Conservation (phyloP, 2,888 invertebrate genomes). For the Pristionchus japonicus region DNA sequence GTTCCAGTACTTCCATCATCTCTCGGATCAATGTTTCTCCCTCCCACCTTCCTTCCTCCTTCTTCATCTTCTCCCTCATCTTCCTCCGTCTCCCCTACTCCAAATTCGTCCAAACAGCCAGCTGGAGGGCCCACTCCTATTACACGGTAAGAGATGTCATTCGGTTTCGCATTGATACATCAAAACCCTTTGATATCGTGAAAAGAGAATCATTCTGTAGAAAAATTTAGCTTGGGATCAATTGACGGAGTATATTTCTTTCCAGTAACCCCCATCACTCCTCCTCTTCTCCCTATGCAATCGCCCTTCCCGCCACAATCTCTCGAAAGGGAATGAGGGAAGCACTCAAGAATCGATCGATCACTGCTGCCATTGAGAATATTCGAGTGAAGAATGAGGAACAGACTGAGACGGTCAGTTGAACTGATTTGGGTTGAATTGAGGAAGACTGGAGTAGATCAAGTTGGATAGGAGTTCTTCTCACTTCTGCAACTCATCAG, state of each 20-base stretch:
- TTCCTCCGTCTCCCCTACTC: neutral
- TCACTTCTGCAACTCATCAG: too few species aligned
- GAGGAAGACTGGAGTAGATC: neutral
- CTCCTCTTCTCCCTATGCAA: constrained; percentile 11
- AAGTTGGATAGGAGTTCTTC: neutral
- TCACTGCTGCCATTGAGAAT: constrained; percentile 30
- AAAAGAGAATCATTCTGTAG: neutral
- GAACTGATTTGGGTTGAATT: too few species aligned
- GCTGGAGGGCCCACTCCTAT: neutral
- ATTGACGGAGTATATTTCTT: too few species aligned
- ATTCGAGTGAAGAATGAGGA: constrained; percentile 15
- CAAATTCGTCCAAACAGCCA: neutral
- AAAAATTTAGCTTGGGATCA: neutral
- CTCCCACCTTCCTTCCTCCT: neutral
- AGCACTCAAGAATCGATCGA: constrained; percentile 36
- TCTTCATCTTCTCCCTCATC: neutral
- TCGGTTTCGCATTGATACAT: too few species aligned
- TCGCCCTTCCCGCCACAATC: constrained; percentile 31
- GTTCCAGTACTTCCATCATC: neutral
- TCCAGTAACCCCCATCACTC: constrained; percentile 12
- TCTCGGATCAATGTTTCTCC: neutral
- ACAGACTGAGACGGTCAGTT: neutral
- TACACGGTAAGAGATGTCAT: neutral
- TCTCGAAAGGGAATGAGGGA: constrained; percentile 33
- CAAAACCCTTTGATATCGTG: too few species aligned